phyloP scores from a whole-genome alignment of 2,797 vertebrate species.

The Benthosema pterotum region DNA sequence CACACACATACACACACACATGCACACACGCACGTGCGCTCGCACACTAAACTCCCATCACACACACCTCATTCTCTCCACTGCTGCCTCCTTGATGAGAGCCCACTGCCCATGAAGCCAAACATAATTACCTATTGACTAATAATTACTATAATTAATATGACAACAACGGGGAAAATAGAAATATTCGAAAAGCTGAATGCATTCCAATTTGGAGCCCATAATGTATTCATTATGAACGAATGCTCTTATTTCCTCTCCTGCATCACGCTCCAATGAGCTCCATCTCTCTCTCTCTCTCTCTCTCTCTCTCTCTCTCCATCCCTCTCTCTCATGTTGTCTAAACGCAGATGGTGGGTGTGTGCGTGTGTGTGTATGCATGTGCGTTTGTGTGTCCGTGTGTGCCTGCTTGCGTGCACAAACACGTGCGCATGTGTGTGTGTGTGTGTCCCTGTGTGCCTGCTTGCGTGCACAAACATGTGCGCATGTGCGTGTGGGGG shows the following conservation, averaged over 20 bases:
- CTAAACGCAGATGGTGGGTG: conserved; percentile 29
- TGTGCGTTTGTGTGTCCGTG: no score
- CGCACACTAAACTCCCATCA: conserved; percentile 6
- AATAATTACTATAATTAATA: conserved; percentile 74
- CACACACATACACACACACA: conserved; percentile 5
- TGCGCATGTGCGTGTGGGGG: neutral
- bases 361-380: no score
- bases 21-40: conserved; percentile 17
- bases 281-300: conserved; percentile 18
- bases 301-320: conserved; percentile 11
- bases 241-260: conserved; percentile 55
- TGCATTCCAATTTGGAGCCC: conserved; percentile 53
- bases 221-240: conserved; percentile 67
- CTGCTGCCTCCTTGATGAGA: conserved; percentile 42
- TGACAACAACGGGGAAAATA: conserved; percentile 48
- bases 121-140: conserved; percentile 62
- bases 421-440: no score
- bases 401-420: no score
- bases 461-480: no score
- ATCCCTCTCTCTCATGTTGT: neutral
- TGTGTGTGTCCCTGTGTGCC: no score
- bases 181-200: conserved; percentile 54
- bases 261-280: conserved; percentile 42
- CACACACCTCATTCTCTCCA: conserved; percentile 1
- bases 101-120: conserved; percentile 46